Conservation (phyloP, 2,888 invertebrate species). For the Heterodera filipjevi region DNA sequence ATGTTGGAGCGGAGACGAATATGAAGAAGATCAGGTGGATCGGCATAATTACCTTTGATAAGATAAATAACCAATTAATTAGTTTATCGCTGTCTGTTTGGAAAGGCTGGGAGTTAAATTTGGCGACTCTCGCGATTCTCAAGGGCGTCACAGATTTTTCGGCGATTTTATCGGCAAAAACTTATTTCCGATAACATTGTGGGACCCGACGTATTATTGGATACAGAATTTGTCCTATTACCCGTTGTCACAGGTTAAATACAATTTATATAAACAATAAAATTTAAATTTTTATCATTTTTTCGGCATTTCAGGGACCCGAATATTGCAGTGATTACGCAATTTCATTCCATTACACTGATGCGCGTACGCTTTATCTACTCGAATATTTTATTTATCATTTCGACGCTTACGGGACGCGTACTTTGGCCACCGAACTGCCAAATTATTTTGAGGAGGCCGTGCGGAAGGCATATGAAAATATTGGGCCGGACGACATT, state of each 20-base stretch:
- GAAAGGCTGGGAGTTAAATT: constrained; percentile 4
- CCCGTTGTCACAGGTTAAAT: background rate
- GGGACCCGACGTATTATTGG: background rate
- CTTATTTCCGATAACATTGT: background rate
- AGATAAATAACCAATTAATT: background rate
- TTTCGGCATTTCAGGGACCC: background rate
- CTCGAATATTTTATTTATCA: constrained; percentile 6
- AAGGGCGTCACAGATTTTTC: background rate
- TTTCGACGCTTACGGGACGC: background rate
- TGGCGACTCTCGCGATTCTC: background rate
- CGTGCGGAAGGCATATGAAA: background rate
- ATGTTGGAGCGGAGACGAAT: background rate
- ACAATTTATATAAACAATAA: too few species aligned
- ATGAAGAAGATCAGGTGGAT: background rate
- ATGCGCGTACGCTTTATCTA: background rate
- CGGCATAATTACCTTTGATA: background rate
- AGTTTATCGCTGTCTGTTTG: constrained; percentile 9
- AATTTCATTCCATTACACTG: constrained; percentile 17
- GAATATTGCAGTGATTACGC: constrained; percentile 18
- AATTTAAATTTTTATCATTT: background rate
- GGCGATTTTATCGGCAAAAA: constrained; percentile 7
- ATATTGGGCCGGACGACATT: background rate
- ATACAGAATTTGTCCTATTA: constrained; percentile 2
- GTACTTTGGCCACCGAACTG: background rate
- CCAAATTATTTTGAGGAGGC: constrained; percentile 1